A percentile compares a stretch with the other conserved stretches of the same genome.
Conservation (phyloP, 2,888 invertebrate genomes). For the Coelinius sp. region DNA sequence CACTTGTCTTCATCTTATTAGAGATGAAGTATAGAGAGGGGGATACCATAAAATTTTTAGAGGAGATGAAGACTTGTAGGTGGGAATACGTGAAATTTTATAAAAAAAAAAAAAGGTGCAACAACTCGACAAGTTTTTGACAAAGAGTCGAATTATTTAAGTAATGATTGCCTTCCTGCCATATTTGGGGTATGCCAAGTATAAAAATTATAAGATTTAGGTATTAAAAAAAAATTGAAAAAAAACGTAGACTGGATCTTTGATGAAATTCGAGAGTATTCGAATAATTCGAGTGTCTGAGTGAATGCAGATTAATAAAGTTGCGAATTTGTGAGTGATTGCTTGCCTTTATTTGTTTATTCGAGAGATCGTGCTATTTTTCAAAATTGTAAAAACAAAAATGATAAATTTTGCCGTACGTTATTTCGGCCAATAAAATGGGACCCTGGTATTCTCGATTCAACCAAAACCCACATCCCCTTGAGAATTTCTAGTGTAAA, state of each 20-base stretch:
- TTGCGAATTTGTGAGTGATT: conserved; percentile 40
- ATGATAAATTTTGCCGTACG: conserved; percentile 40
- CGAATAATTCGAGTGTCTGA: conserved; percentile 45
- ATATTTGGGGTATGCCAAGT: conserved; percentile 76
- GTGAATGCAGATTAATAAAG: conserved; percentile 40
- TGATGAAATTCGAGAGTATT: conserved; percentile 48
- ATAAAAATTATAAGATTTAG: conserved; percentile 72
- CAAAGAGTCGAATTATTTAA: conserved; percentile 69
- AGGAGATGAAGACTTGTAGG: conserved; percentile 14
- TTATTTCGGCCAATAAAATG: conserved; percentile 44
- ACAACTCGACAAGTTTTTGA: conserved; percentile 15
- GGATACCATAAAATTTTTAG: conserved; percentile 41
- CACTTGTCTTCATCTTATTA: conserved; percentile 50
- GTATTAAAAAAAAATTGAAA: conserved; percentile 54
- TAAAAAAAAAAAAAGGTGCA: conserved; percentile 27
- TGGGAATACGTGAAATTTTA: conserved; percentile 3
- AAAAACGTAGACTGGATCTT: conserved; percentile 49
- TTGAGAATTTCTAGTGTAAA: conserved; percentile 48
- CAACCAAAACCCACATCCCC: conserved; percentile 25
- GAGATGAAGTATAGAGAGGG: conserved; percentile 39
- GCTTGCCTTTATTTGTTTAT: conserved; percentile 42
- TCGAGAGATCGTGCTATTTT: conserved; percentile 65
- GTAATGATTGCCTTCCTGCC: conserved; percentile 78
- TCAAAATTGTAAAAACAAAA: conserved; percentile 65
- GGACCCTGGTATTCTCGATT: conserved; percentile 46